Base-by-base conservation (phyloP, 2,888 invertebrate species). In the Pyralis farinalis region DNA sequence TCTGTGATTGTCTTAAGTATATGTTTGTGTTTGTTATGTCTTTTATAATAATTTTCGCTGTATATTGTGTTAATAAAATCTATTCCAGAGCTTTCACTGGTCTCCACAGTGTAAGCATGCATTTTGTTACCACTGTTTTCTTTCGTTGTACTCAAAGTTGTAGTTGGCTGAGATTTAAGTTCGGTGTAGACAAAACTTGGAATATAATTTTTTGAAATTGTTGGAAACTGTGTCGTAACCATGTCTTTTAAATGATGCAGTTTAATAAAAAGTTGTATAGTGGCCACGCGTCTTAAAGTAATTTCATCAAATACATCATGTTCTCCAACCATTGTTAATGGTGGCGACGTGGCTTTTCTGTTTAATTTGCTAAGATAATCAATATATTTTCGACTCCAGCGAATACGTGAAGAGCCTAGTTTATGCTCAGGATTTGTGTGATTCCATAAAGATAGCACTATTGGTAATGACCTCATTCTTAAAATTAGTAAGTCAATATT, bases 401-500 rank as follows among this genome's bases (percentile, higher is more conserved):
- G 68, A 37, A 86, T 67, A 7, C 55, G 43, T 7, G 67, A 59
- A 1, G 67, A 71, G 1, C 82, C 86, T 25, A 80, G 38, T 49
- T 57, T 66, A 34, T 54, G 49, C 12, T 59, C 47, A 1, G 57
- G 53, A 8, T 63, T 39, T 12, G 50, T 44, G 47, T 65, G 74
- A 41, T 58, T 67, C 50, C 67, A 75, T 3, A 86, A 38, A 1
- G 63, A 64, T 37, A 88, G 28, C 49, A 78, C 68, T 42, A 88
- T 63, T 3, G 83, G 78, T 54, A 67, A 67, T 11, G 52, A 49
- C 42, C 59, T 63, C 85, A 86, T 85, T 11, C 57, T 58, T n/a
- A 51, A 40, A 21, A 71, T 58, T 1, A 87, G 51, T 10, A 39
- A 41, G 8, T 67, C 53, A n/a, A 65, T 47, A 42, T 58, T 59